These are phyloP conservation scores for Misgurnus mizolepis DNA, from an alignment of 2,113 vertebrate species.

Conservation along the genomic window DNA sequence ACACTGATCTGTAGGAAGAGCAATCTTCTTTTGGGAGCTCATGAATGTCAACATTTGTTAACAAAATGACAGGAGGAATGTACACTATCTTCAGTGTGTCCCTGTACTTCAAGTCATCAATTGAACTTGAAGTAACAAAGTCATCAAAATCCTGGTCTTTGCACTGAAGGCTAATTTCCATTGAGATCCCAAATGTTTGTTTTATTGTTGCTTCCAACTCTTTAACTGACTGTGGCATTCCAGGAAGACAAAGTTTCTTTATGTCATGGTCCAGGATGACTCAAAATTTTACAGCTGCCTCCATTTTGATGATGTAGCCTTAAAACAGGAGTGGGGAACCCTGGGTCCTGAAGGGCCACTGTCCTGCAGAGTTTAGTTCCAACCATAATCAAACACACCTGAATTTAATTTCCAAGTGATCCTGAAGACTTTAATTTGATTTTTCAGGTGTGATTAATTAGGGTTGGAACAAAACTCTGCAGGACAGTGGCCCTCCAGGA, in stretches of 20 bases:
- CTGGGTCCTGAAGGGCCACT: too few species aligned
- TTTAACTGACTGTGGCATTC: slow-evolving; percentile 16
- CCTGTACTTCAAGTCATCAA: slow-evolving; percentile 49
- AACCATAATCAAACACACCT: too few species aligned
- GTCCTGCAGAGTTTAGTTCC: too few species aligned
- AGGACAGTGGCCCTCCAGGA: too few species aligned
- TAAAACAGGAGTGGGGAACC: neutral
- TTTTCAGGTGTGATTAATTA: too few species aligned
- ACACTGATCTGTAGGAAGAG: slow-evolving; percentile 12
- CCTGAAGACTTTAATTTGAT: too few species aligned
- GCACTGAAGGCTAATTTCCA: slow-evolving; percentile 28
- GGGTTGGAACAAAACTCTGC: too few species aligned
- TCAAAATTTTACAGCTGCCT: slow-evolving; percentile 29
- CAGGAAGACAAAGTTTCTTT: slow-evolving; percentile 36
- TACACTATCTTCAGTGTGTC: slow-evolving; percentile 53
- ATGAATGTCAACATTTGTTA: slow-evolving; percentile 16
- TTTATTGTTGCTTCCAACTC: slow-evolving; percentile 35
- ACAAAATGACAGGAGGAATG: slow-evolving; percentile 16
- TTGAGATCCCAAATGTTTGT: slow-evolving; percentile 17
- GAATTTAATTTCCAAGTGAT: too few species aligned
- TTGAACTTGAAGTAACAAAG: slow-evolving; percentile 50
- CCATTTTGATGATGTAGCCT: slow-evolving; percentile 28
- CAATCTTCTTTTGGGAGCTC: slow-evolving; percentile 19
- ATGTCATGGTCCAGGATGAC: slow-evolving; percentile 30
- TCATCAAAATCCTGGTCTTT: slow-evolving; percentile 54